Percentiles rank a stretch among this genome's conserved stretches.
These are phyloP conservation scores for Limanda limanda DNA, from an alignment of 2,113 vertebrate species.

Conservation along the genomic window DNA sequence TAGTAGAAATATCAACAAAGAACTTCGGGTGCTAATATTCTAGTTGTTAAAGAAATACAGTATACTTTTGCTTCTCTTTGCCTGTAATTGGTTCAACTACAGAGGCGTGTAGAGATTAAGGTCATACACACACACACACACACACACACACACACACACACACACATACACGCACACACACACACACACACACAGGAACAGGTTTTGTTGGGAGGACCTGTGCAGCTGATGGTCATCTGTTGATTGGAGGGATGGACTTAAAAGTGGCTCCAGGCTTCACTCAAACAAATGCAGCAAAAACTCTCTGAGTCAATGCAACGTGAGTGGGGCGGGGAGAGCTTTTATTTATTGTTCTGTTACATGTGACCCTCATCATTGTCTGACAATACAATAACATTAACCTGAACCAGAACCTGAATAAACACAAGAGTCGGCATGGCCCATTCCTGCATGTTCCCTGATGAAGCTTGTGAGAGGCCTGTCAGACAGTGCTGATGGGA, in stretches of 20 bases:
- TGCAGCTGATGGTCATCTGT: constrained; percentile 35
- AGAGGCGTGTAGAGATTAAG: neutral
- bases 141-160: neutral
- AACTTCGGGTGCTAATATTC: too few relatives aligned
- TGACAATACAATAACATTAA: neutral
- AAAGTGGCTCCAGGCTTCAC: constrained; percentile 2
- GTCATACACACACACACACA: neutral
- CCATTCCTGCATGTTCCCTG: constrained; percentile 19
- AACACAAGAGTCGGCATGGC: constrained; percentile 5
- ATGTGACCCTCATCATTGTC: neutral
- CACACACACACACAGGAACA: neutral
- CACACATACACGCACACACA: too few relatives aligned
- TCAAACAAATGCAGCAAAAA: neutral
- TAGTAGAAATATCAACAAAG: neutral
- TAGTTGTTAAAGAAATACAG: neutral
- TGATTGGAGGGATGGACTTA: constrained; percentile 38
- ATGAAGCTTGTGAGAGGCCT: constrained; percentile 51
- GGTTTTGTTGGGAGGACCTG: neutral
- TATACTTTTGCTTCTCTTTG: neutral
- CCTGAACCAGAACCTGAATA: constrained; percentile 5
- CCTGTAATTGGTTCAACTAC: neutral
- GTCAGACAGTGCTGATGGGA: constrained; percentile 49
- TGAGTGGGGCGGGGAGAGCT: neutral
- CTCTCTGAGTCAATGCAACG: neutral
- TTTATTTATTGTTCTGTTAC: neutral